Conservation (phyloP, 2,888 invertebrate genomes). For the Barypeithes pellucidus region DNA sequence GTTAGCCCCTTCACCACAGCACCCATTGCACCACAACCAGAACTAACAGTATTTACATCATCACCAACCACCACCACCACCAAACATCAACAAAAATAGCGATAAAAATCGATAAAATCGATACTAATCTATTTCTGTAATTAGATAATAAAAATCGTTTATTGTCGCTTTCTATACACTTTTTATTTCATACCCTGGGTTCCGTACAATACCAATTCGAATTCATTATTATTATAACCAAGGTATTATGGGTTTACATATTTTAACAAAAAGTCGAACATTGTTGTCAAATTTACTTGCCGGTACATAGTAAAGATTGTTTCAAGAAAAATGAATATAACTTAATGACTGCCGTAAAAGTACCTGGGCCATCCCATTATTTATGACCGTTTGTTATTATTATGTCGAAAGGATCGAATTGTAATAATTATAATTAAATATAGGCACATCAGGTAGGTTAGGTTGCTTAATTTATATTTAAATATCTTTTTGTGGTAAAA, state of each 20-base stretch:
- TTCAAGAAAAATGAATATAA: too few relatives aligned
- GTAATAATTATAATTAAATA: too few relatives aligned
- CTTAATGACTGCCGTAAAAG: too few relatives aligned
- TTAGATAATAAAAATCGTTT: slow-evolving; percentile 4
- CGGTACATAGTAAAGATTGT: neutral
- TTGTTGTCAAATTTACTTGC: neutral
- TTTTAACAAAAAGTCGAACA: neutral
- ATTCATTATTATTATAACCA: slow-evolving; percentile 14
- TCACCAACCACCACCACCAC: slow-evolving; percentile 12
- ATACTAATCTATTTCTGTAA: slow-evolving; percentile 1
- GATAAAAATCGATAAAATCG: slow-evolving; percentile 1
- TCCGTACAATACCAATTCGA: slow-evolving; percentile 4
- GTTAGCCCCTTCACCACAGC: slow-evolving; percentile 38
- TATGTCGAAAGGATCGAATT: too few relatives aligned
- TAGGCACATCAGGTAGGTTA: too few relatives aligned
- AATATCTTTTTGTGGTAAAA: too few relatives aligned
- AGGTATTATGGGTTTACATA: slow-evolving; percentile 1
- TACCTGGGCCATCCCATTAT: too few relatives aligned
- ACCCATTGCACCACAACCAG: slow-evolving; percentile 11
- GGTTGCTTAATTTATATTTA: too few relatives aligned
- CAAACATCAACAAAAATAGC: slow-evolving; percentile 1
- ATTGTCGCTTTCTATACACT: slow-evolving; percentile 2
- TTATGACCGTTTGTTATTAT: too few relatives aligned
- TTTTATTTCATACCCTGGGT: neutral
- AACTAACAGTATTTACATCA: slow-evolving; percentile 20